phyloP scores from a whole-genome alignment of 1,140 invertebrate species.

The Nasonia vitripennis region DNA sequence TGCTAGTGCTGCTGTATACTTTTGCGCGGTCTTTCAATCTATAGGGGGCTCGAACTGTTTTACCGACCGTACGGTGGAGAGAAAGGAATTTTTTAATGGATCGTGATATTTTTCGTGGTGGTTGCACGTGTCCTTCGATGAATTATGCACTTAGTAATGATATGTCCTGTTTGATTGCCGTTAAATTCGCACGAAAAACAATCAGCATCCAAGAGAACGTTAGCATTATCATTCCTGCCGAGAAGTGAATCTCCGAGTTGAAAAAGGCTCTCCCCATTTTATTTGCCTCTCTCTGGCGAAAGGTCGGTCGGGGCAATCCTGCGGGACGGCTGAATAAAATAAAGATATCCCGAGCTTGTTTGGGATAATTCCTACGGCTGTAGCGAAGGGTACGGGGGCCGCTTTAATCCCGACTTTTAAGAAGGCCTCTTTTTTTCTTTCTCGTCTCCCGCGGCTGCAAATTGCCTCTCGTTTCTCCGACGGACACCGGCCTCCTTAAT shows the following conservation, averaged over 20 bases:
- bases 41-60: not conserved
- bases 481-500: not conserved
- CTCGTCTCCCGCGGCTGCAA: constrained; percentile 56
- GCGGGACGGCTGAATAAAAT: constrained; percentile 62
- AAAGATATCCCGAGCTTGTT: constrained; percentile 56
- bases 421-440: constrained; percentile 51
- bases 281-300: constrained; percentile 20
- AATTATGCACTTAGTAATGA: too few relatives aligned
- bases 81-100: too few relatives aligned
- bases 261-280: constrained; percentile 34
- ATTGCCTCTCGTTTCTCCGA: constrained; percentile 70
- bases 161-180: too few relatives aligned
- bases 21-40: not conserved
- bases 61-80: too few relatives aligned
- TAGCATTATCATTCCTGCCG: not conserved
- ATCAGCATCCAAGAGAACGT: not conserved
- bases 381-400: constrained; percentile 52
- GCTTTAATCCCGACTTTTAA: constrained; percentile 70
- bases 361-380: constrained; percentile 45
- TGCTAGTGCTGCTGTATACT: too few relatives aligned
- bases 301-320: constrained; percentile 47
- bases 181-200: too few relatives aligned
- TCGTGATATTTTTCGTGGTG: too few relatives aligned
- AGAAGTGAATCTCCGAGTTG: not conserved
- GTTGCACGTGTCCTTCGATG: too few relatives aligned